These are phyloP conservation scores for Fregata magnificens DNA, from an alignment of 2,113 vertebrate genomes.

Conservation along the genomic window DNA sequence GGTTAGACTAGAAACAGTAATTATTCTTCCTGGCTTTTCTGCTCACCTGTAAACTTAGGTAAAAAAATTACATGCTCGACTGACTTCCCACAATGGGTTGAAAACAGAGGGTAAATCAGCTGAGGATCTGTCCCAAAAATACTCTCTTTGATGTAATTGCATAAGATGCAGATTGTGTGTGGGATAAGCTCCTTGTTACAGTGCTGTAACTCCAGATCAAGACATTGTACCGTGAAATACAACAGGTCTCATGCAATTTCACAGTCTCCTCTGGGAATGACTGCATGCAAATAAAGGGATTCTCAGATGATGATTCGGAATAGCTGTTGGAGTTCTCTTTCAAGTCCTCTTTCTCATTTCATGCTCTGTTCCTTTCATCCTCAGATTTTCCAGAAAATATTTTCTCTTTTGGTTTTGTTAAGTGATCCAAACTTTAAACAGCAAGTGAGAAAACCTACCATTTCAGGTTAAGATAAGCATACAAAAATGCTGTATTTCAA, in stretches of 20 bases:
- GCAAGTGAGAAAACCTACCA: constrained; percentile 7
- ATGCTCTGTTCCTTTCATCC: constrained; percentile 63
- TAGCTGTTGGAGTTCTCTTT: constrained; percentile 39
- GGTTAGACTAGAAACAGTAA: background rate
- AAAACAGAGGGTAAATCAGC: background rate
- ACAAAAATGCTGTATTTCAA: constrained; percentile 39
- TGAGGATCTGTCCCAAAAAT: background rate
- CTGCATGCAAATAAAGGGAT: constrained; percentile 39
- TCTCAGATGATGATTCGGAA: background rate
- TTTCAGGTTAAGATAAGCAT: constrained; percentile 34
- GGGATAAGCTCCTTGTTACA: constrained; percentile 32
- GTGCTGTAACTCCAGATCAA: constrained; percentile 1
- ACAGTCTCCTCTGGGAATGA: constrained; percentile 36
- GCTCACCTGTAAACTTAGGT: background rate
- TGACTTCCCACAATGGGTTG: background rate
- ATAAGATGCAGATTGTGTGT: constrained; percentile 28
- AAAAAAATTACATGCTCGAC: background rate
- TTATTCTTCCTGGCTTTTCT: background rate
- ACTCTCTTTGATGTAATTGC: constrained; percentile 13
- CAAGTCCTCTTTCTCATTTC: constrained; percentile 55
- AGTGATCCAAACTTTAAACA: constrained; percentile 23
- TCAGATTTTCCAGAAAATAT: constrained; percentile 43
- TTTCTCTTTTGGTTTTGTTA: constrained; percentile 11
- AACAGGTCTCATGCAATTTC: constrained; percentile 21
- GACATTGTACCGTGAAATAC: constrained; percentile 16